Evolutionary conservation across 2,113 vertebrate genomes (phyloP).

Genomic region (Syrrhaptes paradoxus): DNA sequence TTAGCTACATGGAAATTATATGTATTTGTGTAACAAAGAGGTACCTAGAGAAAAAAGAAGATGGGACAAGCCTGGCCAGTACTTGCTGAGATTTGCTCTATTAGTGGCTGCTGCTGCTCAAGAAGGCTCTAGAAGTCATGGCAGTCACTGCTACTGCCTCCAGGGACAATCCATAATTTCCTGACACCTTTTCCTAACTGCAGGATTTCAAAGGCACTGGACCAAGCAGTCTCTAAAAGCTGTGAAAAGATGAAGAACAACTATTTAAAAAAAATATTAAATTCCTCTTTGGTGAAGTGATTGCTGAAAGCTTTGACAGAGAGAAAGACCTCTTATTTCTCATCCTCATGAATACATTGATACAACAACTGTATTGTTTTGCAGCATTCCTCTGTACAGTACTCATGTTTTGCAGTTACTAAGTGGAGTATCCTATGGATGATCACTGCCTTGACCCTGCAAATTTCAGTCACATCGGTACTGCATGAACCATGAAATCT

Average conservation of each 20-base stretch:
- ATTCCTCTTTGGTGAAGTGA: not conserved
- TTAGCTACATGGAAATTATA: not conserved
- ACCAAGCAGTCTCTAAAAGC: not conserved
- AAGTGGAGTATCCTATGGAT: rapidly evolving
- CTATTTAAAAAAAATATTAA: not conserved
- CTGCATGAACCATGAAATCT: rapidly evolving
- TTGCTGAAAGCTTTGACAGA: not conserved
- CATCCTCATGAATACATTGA: not conserved
- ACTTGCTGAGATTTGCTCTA: not conserved
- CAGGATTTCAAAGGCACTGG: not conserved
- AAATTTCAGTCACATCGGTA: not conserved
- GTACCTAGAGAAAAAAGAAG: not conserved
- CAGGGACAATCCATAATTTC: not conserved
- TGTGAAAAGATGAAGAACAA: not conserved
- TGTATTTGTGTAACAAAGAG: not conserved
- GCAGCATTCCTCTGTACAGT: not conserved
- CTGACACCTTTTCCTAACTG: not conserved
- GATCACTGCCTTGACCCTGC: rapidly evolving
- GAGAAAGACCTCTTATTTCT: not conserved
- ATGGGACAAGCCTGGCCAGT: not conserved
- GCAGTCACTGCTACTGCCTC: not conserved
- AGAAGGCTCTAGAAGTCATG: not conserved
- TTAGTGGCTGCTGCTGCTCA: not conserved
- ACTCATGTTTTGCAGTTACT: not conserved
- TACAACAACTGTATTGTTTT: not conserved